Base-by-base conservation (phyloP, 2,797 vertebrate genomes). In the Acanthopagrus latus region DNA sequence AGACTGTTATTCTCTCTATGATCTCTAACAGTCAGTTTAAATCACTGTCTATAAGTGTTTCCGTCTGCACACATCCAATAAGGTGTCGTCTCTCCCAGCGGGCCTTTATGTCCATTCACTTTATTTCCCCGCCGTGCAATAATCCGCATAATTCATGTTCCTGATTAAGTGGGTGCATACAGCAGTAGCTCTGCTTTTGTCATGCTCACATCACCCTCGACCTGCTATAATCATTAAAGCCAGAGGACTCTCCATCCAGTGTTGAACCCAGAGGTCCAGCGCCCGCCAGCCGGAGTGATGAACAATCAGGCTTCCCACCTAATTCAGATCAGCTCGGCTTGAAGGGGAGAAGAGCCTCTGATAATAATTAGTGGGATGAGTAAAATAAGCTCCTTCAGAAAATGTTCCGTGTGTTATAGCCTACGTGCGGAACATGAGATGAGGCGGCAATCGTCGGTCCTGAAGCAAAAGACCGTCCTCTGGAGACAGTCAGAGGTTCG, bases 221-320 rank as follows among this genome's bases (percentile, higher is more conserved):
- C 21, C 29, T 27, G 8, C 43, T 71, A 9, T 4, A 14, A 58
- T 71, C 57, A 70, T 72, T 60, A 74, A 16, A 57, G 59, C 71
- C 65, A 57, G 21, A 54, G 46, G 47, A 71, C n/a, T 46, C 59
- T 57, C 47, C 1, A 48, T 46, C n/a, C 51, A 64, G 76, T 25
- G 20, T 27, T 64, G 63, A 52, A 64, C 75, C 63, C 78, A 54
- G 47, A 75, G 63, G 65, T 79, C 21, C 76, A 63, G 47, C 7
- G 54, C 57, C 62, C 33, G 70, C 57, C 78, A 51, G 80, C 55
- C 70, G 64, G 23, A 44, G 43, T 81, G 74, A 87, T 90, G 68
- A 88, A 90, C 87, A 88, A 78, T 84, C 71, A 86, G 50, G 60
- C 63, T 66, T 71, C 66, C 60, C 18, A 83, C 86, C 68, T 80